phyloP scores from a whole-genome alignment of 2,113 vertebrate genomes.

The Mustela nigripes region DNA sequence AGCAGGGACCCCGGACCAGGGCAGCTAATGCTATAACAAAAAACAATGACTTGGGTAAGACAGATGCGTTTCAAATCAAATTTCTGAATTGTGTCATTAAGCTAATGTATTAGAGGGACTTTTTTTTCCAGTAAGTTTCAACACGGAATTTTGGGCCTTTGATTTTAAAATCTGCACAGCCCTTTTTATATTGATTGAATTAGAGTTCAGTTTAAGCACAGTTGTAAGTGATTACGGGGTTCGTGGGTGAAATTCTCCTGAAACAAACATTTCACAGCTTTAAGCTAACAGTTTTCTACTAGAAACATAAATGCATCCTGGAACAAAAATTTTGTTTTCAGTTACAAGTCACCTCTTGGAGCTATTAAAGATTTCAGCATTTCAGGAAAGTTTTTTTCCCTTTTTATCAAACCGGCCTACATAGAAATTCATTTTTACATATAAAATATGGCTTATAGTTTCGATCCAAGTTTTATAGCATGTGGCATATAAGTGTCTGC shows the following conservation, averaged over 20 bases:
- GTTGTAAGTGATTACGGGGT: neutral
- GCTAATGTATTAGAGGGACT: neutral
- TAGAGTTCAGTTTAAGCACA: neutral
- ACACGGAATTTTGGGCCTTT: neutral
- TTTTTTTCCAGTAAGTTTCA: conserved; percentile 11
- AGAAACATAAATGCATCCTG: neutral
- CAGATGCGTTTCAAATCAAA: neutral
- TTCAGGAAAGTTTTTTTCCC: neutral
- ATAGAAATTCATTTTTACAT: neutral
- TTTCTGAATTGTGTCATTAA: neutral
- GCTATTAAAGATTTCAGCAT: conserved; percentile 13
- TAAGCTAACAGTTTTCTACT: neutral
- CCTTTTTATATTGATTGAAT: neutral
- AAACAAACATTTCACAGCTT: neutral
- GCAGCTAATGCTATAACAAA: conserved; percentile 97
- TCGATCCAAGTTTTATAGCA: neutral
- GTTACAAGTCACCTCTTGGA: neutral
- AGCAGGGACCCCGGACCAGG: conserved; percentile 96
- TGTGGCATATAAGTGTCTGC: neutral
- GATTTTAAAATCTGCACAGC: neutral
- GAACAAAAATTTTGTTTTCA: neutral
- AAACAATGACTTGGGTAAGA: conserved; percentile 98
- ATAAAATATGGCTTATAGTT: neutral
- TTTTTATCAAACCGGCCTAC: neutral
- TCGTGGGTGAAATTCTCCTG: neutral